These are phyloP conservation scores for Sphaeridia pumilis DNA, from an alignment of 2,888 invertebrate genomes.

Conservation along the genomic window DNA sequence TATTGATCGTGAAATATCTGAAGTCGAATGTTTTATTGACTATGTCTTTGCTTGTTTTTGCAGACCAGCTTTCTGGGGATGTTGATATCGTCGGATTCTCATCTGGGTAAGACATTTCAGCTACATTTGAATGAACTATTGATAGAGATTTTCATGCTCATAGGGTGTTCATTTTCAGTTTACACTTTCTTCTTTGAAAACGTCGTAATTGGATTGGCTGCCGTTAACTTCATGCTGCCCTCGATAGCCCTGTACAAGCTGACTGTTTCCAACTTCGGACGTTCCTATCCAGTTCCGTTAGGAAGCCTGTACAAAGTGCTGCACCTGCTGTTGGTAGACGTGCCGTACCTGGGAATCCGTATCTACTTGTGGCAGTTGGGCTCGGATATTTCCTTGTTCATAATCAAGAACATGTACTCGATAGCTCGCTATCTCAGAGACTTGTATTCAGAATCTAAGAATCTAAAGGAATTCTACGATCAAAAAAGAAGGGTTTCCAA, in stretches of 20 bases:
- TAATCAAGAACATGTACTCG: conserved; percentile 48
- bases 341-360: conserved; percentile 46
- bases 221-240: conserved; percentile 47
- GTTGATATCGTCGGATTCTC: conserved; percentile 4
- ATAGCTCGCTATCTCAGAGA: conserved; percentile 43
- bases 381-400: conserved; percentile 46
- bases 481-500: conserved; percentile 4
- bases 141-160: no score
- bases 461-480: conserved; percentile 4
- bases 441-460: conserved; percentile 38
- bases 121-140: no score
- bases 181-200: conserved; percentile 27
- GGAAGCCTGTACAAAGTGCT: conserved; percentile 42
- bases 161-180: no score
- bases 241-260: conserved; percentile 46
- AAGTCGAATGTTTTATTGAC: no score
- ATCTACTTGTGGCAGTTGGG: conserved; percentile 45
- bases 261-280: conserved; percentile 42
- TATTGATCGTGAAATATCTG: neutral
- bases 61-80: conserved; percentile 9
- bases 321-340: conserved; percentile 45
- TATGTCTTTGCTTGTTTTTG: no score
- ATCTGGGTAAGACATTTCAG: conserved; percentile 3
- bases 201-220: conserved; percentile 41
- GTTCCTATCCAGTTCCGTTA: conserved; percentile 20